Evolutionary conservation across 2,888 invertebrate species (phyloP).

Genomic region (Gibbula magus): DNA sequence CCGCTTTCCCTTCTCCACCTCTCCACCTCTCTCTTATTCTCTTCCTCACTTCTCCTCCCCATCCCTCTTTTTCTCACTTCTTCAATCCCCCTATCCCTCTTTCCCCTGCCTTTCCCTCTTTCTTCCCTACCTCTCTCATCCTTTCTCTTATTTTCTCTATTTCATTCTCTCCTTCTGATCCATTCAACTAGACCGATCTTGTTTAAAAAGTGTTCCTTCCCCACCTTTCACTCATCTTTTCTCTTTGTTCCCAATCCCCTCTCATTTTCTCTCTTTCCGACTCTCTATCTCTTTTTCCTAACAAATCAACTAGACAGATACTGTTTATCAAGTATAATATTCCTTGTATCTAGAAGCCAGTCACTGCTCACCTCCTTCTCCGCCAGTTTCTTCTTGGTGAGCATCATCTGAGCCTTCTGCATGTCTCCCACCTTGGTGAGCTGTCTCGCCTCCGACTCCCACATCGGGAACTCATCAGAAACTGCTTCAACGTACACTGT

Average conservation of each 20-base stretch:
- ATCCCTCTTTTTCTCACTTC: neutral
- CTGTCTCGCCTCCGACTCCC: constrained; percentile 66
- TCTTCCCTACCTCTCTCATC: neutral
- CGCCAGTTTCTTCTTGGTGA: constrained; percentile 72
- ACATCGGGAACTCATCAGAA: constrained; percentile 55
- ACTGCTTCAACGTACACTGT: constrained; percentile 67
- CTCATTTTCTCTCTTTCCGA: neutral
- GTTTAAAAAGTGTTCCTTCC: too few relatives aligned
- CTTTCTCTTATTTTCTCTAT: neutral
- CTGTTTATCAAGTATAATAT: neutral
- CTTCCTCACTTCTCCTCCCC: neutral
- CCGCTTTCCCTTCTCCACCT: neutral
- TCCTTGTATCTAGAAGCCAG: neutral
- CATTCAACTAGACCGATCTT: neutral
- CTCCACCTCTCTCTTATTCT: neutral
- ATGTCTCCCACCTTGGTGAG: constrained; percentile 66
- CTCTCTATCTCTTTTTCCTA: neutral
- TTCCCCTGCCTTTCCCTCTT: neutral
- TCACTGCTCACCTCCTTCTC: constrained; percentile 69
- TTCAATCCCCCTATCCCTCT: neutral
- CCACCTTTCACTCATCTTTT: neutral
- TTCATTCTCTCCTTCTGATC: neutral
- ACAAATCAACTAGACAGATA: neutral
- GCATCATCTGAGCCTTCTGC: constrained; percentile 70
- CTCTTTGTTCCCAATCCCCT: neutral